These are phyloP conservation scores for Ectemnius continuus DNA, from an alignment of 2,888 invertebrate species.

Conservation along the genomic window DNA sequence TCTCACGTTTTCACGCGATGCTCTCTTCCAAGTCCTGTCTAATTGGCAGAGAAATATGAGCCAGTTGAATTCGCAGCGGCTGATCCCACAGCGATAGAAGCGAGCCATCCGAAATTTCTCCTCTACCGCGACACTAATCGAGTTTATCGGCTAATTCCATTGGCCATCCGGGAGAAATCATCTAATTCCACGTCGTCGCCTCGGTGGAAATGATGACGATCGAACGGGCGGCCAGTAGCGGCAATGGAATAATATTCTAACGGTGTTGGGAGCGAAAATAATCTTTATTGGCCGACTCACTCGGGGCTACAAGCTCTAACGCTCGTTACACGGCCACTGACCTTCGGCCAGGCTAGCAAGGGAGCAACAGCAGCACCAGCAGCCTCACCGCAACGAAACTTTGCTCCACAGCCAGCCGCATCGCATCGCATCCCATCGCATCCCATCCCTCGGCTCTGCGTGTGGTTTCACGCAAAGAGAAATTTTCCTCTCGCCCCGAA, in stretches of 20 bases:
- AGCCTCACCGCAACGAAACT: too few relatives aligned
- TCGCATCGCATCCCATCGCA: too few relatives aligned
- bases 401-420: too few relatives aligned
- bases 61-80: too few relatives aligned
- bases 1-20: conserved; percentile 17
- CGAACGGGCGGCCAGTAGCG: not conserved
- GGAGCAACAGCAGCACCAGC: conserved; percentile 10
- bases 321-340: conserved; percentile 53
- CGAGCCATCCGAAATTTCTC: too few relatives aligned
- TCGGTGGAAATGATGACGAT: too few relatives aligned
- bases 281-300: conserved; percentile 45
- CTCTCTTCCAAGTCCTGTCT: not conserved
- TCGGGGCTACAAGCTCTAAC: conserved; percentile 35
- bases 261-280: conserved; percentile 34
- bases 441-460: too few relatives aligned
- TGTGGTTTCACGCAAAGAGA: too few relatives aligned
- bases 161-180: conserved; percentile 4
- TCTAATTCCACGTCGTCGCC: not conserved
- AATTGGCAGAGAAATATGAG: too few relatives aligned
- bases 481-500: too few relatives aligned
- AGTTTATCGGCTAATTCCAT: conserved; percentile 10
- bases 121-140: not conserved
- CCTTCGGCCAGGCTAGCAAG: conserved; percentile 43
- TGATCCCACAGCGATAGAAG: too few relatives aligned
- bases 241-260: conserved; percentile 45